Evolutionary conservation across 2,888 invertebrate species (phyloP).

Genomic region (Xylota segnis): DNA sequence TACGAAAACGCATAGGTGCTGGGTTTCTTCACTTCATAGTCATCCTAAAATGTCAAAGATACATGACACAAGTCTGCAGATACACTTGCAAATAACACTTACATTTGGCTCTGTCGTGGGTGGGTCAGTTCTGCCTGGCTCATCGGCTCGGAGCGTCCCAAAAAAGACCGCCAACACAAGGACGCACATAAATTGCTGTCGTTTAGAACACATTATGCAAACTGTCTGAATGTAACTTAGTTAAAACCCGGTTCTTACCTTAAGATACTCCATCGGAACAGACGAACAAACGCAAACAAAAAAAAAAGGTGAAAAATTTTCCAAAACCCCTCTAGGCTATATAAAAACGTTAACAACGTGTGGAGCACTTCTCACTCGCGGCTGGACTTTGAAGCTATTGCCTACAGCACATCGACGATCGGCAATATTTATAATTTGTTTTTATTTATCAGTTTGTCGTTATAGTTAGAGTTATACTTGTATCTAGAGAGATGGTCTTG

Average conservation of each 20-base stretch:
- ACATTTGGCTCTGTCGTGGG: conserved; percentile 9
- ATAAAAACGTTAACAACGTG: conserved; percentile 44
- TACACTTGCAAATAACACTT: not conserved
- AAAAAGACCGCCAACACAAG: conserved; percentile 6
- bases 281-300: too few species aligned
- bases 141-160: not conserved
- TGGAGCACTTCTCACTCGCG: conserved; percentile 66
- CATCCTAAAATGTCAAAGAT: conserved; percentile 37
- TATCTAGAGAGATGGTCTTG: conserved; percentile 18
- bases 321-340: conserved; percentile 9
- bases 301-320: not conserved
- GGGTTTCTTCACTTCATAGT: conserved; percentile 31
- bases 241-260: conserved; percentile 62
- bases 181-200: conserved; percentile 36
- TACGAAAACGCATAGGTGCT: conserved; percentile 80
- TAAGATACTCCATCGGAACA: conserved; percentile 30
- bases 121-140: not conserved
- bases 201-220: conserved; percentile 29
- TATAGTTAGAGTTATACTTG: conserved; percentile 28
- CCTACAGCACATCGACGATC: conserved; percentile 16
- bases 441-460: conserved; percentile 27
- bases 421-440: conserved; percentile 46
- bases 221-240: not conserved
- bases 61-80: not conserved
- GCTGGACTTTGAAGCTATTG: conserved; percentile 57